Evolutionary conservation across 2,113 vertebrate species (phyloP).

Genomic region (Geococcyx californianus): DNA sequence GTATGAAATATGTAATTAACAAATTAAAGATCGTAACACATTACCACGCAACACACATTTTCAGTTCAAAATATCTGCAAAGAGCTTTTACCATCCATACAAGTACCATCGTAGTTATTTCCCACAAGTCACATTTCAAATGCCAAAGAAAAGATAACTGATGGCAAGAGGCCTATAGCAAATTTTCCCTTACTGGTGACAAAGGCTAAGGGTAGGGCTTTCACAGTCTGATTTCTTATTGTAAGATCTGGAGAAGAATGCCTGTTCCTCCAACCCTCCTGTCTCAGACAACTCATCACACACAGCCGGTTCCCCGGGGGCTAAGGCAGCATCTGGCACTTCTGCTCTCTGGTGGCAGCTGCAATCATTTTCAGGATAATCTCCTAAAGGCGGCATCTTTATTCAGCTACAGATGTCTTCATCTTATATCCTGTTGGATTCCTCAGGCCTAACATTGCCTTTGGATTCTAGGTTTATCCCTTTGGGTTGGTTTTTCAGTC

Average conservation of each 20-base stretch:
- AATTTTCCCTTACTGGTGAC: not conserved
- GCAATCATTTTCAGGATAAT: constrained; percentile 67
- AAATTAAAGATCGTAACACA: not conserved
- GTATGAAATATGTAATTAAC: not conserved
- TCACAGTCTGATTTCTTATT: not conserved
- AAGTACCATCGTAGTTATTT: accelerated
- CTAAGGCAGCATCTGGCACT: constrained; percentile 50
- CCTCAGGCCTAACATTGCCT: constrained; percentile 27
- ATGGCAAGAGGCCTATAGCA: not conserved
- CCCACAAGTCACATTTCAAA: not conserved
- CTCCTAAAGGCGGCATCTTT: constrained; percentile 57
- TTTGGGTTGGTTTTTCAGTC: constrained; percentile 6
- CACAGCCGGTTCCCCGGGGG: not conserved
- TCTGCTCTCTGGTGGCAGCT: constrained; percentile 62
- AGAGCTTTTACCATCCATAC: not conserved
- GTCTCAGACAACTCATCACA: not conserved
- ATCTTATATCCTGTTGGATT: constrained; percentile 61
- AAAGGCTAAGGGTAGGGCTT: constrained; percentile 13
- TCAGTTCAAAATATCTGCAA: not conserved
- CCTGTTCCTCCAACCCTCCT: not conserved
- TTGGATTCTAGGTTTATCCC: not conserved
- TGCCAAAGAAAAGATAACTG: not conserved
- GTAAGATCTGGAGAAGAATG: constrained; percentile 22
- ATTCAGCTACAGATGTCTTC: constrained; percentile 72
- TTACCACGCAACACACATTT: not conserved